phyloP scores from a whole-genome alignment of 2,888 invertebrate genomes.

The Melinaea marsaeus region DNA sequence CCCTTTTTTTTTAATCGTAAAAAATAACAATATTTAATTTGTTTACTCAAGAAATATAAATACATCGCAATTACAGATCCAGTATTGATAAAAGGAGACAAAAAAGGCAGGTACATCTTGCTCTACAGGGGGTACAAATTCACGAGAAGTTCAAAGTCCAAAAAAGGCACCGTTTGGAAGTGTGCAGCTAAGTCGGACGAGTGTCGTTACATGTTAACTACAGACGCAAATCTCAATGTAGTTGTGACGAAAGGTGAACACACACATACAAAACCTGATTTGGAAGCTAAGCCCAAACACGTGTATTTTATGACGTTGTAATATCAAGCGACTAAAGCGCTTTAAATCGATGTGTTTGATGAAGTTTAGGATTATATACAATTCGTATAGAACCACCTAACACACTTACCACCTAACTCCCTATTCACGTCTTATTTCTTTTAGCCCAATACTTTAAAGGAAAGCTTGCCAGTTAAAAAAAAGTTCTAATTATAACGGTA shows the following conservation, averaged over 20 bases:
- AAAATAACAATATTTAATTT: no score
- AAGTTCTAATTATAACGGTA: no score
- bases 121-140: slow-evolving; percentile 54
- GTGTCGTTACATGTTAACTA: slow-evolving; percentile 54
- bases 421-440: no score
- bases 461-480: no score
- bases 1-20: no score
- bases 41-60: neutral
- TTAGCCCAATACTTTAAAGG: no score
- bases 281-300: slow-evolving; percentile 56
- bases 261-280: slow-evolving; percentile 45
- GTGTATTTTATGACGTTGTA: slow-evolving; percentile 61
- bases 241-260: slow-evolving; percentile 51
- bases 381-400: no score
- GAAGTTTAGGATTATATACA: neutral
- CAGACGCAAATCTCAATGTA: slow-evolving; percentile 58
- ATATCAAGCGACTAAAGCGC: slow-evolving; percentile 7
- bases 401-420: no score
- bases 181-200: slow-evolving; percentile 56
- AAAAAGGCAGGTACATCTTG: slow-evolving; percentile 54
- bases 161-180: slow-evolving; percentile 66
- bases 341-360: neutral
- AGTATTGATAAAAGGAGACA: slow-evolving; percentile 56
- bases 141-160: slow-evolving; percentile 56
- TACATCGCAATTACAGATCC: slow-evolving; percentile 48